A percentile compares a stretch with the other conserved stretches of the same genome.
Conservation (phyloP, 2,888 invertebrate genomes). For the Dynastes grantii region DNA sequence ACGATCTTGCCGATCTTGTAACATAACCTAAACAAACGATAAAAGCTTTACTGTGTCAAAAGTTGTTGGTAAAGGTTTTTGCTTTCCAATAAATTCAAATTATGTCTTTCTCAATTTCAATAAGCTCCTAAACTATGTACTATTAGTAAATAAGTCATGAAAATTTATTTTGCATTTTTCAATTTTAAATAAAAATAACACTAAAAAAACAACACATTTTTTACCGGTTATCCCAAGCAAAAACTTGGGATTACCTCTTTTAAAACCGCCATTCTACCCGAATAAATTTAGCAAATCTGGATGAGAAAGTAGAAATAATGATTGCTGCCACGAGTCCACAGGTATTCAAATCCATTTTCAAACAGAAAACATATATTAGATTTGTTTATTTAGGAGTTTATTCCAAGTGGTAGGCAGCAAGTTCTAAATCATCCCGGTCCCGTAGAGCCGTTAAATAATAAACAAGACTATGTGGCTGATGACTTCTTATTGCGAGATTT, state of each 20-base stretch:
- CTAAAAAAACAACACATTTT: background rate
- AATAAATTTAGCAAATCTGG: slow-evolving; percentile 82
- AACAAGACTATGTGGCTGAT: slow-evolving; percentile 52
- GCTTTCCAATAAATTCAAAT: too few species aligned
- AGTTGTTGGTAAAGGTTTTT: too few species aligned
- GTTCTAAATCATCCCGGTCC: slow-evolving; percentile 84
- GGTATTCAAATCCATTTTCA: slow-evolving; percentile 70
- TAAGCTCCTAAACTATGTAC: too few species aligned
- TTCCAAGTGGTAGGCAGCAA: slow-evolving; percentile 90
- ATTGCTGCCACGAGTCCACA: slow-evolving; percentile 93
- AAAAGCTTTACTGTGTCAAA: too few species aligned
- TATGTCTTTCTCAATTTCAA: too few species aligned
- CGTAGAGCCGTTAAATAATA: slow-evolving; percentile 67
- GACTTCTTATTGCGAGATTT: slow-evolving; percentile 80
- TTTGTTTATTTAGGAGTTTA: slow-evolving; percentile 79
- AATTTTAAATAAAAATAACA: background rate
- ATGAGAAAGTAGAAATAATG: slow-evolving; percentile 87
- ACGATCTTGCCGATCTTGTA: too few species aligned
- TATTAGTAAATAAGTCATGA: too few species aligned
- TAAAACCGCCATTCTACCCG: background rate
- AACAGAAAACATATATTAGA: background rate
- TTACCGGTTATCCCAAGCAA: slow-evolving; percentile 7
- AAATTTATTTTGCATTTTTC: background rate
- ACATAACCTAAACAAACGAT: too few species aligned
- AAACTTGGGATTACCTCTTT: background rate